Percentiles rank a stretch among this genome's conserved stretches.
These are phyloP conservation scores for Megaceryle torquata DNA, from an alignment of 2,113 vertebrate genomes.

Conservation along the genomic window DNA sequence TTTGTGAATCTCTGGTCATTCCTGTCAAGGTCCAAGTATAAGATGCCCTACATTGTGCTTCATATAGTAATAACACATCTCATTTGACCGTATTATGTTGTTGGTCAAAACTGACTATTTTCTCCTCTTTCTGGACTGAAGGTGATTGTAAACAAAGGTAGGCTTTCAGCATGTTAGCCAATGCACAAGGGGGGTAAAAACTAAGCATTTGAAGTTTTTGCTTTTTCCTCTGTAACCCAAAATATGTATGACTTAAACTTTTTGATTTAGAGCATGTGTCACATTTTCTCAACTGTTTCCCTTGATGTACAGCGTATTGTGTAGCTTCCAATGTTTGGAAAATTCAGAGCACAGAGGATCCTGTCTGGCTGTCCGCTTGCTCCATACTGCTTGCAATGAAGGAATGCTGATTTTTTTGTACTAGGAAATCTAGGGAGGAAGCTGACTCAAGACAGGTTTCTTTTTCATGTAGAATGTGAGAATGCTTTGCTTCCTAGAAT, in stretches of 20 bases:
- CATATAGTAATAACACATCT: background rate
- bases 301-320: fast-evolving
- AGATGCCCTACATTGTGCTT: background rate
- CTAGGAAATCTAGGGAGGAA: background rate
- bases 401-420: background rate
- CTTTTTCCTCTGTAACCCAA: background rate
- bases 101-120: background rate
- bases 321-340: background rate
- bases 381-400: background rate
- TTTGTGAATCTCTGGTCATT: background rate
- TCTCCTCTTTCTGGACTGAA: background rate
- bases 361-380: background rate
- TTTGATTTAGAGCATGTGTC: background rate
- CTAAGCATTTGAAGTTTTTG: background rate
- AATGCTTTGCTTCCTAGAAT: background rate
- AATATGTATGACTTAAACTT: background rate
- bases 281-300: background rate
- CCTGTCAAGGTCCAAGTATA: background rate
- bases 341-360: background rate
- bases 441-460: background rate
- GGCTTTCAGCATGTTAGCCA: fast-evolving
- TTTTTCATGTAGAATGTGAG: background rate
- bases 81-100: background rate
- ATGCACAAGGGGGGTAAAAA: fast-evolving
- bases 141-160: background rate